Evolutionary conservation across 2,797 vertebrate genomes (phyloP).

Genomic region (Tokudaia muenninki): DNA sequence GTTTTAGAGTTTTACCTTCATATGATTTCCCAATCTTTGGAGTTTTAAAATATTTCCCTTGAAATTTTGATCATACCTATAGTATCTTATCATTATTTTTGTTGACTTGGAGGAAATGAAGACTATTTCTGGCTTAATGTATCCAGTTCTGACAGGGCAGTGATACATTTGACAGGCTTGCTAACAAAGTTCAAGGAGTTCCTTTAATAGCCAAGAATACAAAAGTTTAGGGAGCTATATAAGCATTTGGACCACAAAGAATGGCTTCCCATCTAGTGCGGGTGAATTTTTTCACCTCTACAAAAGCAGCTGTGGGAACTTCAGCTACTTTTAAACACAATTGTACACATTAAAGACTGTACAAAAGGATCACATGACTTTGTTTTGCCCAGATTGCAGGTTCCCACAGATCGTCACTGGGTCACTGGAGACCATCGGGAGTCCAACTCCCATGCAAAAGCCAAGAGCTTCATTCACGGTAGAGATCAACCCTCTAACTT

Average conservation of each 20-base stretch:
- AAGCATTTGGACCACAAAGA: no score
- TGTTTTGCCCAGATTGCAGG: not conserved
- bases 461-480: not conserved
- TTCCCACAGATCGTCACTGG: not conserved
- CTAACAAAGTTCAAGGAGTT: not conserved
- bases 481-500: not conserved
- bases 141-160: not conserved
- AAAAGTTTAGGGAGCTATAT: not conserved
- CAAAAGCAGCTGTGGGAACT: not conserved
- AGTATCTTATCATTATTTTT: not conserved
- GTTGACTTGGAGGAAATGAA: not conserved
- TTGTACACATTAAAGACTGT: not conserved
- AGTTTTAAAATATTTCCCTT: not conserved
- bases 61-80: not conserved
- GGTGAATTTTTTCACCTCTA: not conserved
- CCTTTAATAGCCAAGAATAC: not conserved
- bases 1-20: not conserved
- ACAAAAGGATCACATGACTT: not conserved
- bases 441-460: not conserved
- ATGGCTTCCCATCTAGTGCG: not conserved
- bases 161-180: not conserved
- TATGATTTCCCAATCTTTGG: constrained; percentile 9
- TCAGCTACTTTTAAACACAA: not conserved
- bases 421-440: not conserved
- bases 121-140: not conserved